Evolutionary conservation across 2,888 invertebrate genomes (phyloP).

Genomic region (Tenthredo notha): DNA sequence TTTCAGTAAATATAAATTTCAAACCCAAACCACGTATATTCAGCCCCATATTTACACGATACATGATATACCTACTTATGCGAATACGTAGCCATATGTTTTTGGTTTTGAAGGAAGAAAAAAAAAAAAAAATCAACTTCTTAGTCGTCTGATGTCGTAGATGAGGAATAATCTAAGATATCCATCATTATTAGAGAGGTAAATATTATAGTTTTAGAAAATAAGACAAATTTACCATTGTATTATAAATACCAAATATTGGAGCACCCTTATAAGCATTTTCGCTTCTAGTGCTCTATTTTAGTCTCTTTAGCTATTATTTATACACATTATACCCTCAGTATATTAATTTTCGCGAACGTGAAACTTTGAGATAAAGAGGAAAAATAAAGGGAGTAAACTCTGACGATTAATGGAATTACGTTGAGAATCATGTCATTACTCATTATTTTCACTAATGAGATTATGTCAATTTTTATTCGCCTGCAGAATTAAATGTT

Average conservation of each 20-base stretch:
- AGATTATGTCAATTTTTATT: slow-evolving; percentile 42
- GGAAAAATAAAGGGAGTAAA: background rate
- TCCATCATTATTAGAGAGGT: slow-evolving; percentile 10
- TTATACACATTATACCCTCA: background rate
- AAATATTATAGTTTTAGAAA: slow-evolving; percentile 20
- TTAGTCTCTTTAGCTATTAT: slow-evolving; percentile 31
- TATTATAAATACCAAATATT: slow-evolving; percentile 69
- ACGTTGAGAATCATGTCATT: background rate
- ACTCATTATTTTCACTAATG: slow-evolving; percentile 10
- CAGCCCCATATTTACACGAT: background rate
- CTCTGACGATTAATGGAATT: background rate
- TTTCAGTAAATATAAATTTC: background rate
- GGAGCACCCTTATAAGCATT: slow-evolving; percentile 57
- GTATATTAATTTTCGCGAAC: background rate
- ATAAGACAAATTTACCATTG: slow-evolving; percentile 63
- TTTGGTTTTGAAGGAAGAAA: background rate
- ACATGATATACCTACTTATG: background rate
- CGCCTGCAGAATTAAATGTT: background rate
- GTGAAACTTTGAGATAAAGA: background rate
- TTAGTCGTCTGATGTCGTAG: background rate
- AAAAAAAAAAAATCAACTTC: background rate
- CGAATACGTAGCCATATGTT: background rate
- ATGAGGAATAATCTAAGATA: background rate
- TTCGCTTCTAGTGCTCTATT: slow-evolving; percentile 43
- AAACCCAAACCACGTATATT: background rate